phyloP scores from a whole-genome alignment of 2,888 invertebrate genomes.

The Trichopoda pennipes region DNA sequence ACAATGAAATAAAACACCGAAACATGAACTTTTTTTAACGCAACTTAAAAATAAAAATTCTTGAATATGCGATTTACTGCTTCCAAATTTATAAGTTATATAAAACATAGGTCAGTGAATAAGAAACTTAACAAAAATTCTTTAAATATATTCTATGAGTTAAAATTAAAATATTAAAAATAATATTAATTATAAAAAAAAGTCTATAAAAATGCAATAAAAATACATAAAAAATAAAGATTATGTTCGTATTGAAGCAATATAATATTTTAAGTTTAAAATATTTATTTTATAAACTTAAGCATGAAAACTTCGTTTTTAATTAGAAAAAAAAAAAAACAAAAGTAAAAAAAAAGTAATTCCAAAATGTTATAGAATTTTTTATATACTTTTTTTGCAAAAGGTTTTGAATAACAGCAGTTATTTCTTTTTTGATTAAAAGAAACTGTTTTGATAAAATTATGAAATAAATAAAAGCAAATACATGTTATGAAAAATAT shows the following conservation, averaged over 20 bases:
- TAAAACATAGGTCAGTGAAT: not conserved
- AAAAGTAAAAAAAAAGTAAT: constrained; percentile 19
- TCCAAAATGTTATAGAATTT: constrained; percentile 50
- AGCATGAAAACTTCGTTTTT: constrained; percentile 60
- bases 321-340: constrained; percentile 19
- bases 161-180: constrained; percentile 37
- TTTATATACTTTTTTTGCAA: constrained; percentile 45
- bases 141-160: constrained; percentile 54
- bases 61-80: constrained; percentile 36
- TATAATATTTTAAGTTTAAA: constrained; percentile 48
- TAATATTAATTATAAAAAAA: constrained; percentile 9
- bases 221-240: constrained; percentile 15
- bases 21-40: constrained; percentile 42
- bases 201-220: constrained; percentile 36
- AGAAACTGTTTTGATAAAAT: constrained; percentile 48
- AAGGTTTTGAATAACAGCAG: constrained; percentile 27
- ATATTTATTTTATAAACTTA: constrained; percentile 56
- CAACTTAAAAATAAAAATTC: constrained; percentile 7
- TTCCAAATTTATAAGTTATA: constrained; percentile 19
- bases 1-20: constrained; percentile 68
- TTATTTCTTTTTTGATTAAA: constrained; percentile 28
- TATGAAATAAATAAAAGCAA: constrained; percentile 33
- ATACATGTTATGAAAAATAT: constrained; percentile 55
- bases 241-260: constrained; percentile 60
- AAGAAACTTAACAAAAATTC: constrained; percentile 17